Base-by-base conservation (phyloP, 2,113 vertebrate genomes). In the Pygoscelis adeliae region DNA sequence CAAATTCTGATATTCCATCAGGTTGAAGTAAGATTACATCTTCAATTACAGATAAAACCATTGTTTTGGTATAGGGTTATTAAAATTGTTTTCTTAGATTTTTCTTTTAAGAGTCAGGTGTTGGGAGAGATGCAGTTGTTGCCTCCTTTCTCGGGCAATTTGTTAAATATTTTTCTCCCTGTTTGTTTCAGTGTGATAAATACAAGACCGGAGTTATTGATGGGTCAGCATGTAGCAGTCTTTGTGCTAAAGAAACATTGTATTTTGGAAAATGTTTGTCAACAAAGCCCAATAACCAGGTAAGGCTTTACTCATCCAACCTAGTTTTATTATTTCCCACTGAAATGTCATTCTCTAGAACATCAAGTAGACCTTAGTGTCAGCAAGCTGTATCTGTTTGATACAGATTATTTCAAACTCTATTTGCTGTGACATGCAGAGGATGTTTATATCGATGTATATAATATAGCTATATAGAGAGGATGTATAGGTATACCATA, bases 221-320 rank as follows among this genome's bases (percentile, higher is more conserved):
- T 66, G 99, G 99, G 58, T 99, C 99, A 30, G 99, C 99, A 21
- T 99, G 99, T 98, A 99, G 99, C 89, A 99, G 99, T 95, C 98
- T 99, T 80, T 99, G 99, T 97, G 99, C 99, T 55, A 99, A 99
- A 96, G 98, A 99, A 97, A 99, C 99, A 1, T 81, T 99, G 49
- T 99, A 99, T 97, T 99, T 99, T 97, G 98, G 99, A 91, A 99
- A 99, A 98, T 99, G 99, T 82, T 98, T 99, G 95, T 99, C 99
- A 40, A 98, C 98, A 94, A 99, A 98, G 89, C 98, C 99, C 49
- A 99, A 97, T 97, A 99, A 99, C 90, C 99, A 99, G 99, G 99
- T 99, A 97, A 87, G 92, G 76, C 38, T 87, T 92, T 94, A 66
- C 13, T 80, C 20, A 36, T 81, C 42, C 72, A 86, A 22, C 13